phyloP scores from a whole-genome alignment of 35 echinoderm and acorn worm genomes.

The Apostichopus californicus region DNA sequence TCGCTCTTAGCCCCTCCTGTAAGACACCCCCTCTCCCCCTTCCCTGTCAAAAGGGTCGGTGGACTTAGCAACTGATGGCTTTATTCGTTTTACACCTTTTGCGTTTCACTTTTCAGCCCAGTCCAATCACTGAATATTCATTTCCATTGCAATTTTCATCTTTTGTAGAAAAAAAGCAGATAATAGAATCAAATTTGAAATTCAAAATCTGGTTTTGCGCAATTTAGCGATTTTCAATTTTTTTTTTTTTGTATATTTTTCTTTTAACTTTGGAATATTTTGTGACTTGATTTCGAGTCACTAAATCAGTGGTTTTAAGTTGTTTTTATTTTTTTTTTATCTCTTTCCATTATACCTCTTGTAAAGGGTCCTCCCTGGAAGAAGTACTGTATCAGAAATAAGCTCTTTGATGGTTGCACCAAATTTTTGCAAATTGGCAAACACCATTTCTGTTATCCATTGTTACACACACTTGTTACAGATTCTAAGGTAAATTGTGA shows the following conservation, averaged over 20 bases:
- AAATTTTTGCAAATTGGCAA: too few relatives aligned
- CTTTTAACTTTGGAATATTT: not conserved
- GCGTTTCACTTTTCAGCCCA: conserved; percentile 24
- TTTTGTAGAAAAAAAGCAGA: conserved; percentile 42
- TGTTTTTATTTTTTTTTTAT: not conserved
- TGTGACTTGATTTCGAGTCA: not conserved
- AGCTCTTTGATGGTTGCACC: too few relatives aligned
- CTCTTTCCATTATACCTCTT: not conserved
- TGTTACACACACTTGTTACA: too few relatives aligned
- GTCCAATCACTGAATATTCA: conserved; percentile 55
- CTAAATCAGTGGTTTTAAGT: not conserved
- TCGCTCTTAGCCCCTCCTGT: not conserved
- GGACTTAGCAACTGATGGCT: conserved; percentile 28
- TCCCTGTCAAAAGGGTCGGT: not conserved
- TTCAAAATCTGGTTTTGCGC: conserved; percentile 17
- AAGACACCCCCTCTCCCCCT: too few relatives aligned
- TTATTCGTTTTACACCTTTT: conserved; percentile 20
- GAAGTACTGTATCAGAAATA: not conserved
- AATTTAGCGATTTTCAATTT: not conserved
- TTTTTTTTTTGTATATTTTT: not conserved
- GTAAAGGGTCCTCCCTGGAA: too few relatives aligned
- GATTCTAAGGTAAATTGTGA: too few relatives aligned
- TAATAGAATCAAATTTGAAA: conserved; percentile 42
- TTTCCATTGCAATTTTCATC: conserved; percentile 38
- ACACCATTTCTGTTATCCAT: too few relatives aligned